Evolutionary conservation across 1,140 invertebrate species (phyloP).

Genomic region (Drosophila obscura): DNA sequence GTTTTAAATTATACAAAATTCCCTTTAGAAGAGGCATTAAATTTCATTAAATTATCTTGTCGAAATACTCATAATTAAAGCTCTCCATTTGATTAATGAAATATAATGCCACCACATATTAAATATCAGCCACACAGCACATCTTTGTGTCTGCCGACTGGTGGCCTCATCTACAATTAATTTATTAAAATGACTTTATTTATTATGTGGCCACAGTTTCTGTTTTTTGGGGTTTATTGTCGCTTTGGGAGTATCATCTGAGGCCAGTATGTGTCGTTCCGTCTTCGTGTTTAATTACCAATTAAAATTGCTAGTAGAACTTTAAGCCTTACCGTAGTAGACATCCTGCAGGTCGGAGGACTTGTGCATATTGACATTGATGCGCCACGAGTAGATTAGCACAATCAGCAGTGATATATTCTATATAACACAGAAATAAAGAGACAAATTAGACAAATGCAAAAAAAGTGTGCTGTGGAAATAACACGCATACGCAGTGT

Average conservation of each 20-base stretch:
- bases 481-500: conserved; percentile 56
- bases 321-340: conserved; percentile 87
- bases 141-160: not conserved
- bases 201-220: conserved; percentile 43
- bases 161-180: conserved; percentile 43
- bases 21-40: no score
- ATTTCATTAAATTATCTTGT: no score
- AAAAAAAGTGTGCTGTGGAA: not conserved
- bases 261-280: not conserved
- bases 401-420: conserved; percentile 89
- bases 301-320: conserved; percentile 13
- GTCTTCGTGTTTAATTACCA: conserved; percentile 50
- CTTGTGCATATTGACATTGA: conserved; percentile 88
- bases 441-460: conserved; percentile 6
- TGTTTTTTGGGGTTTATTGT: conserved; percentile 33
- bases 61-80: no score
- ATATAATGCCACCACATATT: not conserved
- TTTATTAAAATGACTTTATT: conserved; percentile 62
- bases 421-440: conserved; percentile 83
- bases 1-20: not conserved
- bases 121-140: not conserved
- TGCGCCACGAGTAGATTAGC: conserved; percentile 89
- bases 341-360: conserved; percentile 88
- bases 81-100: no score
- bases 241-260: conserved; percentile 13